A percentile compares a stretch with the other conserved stretches of the same genome.
phyloP scores from a whole-genome alignment of 2,113 vertebrate species.

The Entosphenus tridentatus region DNA sequence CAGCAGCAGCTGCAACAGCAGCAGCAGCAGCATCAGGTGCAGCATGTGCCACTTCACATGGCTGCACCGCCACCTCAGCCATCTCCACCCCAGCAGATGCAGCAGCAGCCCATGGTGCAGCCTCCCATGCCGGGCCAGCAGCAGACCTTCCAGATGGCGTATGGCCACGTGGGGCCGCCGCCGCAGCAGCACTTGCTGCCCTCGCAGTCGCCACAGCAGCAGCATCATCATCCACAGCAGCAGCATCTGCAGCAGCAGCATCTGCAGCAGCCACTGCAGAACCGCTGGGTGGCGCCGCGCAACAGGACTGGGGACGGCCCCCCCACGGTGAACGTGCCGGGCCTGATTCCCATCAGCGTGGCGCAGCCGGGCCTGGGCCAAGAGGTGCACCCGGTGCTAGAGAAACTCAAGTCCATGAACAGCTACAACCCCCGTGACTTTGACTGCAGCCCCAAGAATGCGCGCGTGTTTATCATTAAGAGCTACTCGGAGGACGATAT shows the following conservation, averaged over 20 bases:
- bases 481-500: constrained; percentile 94
- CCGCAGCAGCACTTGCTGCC: not conserved
- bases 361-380: constrained; percentile 33
- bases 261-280: constrained; percentile 1
- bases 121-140: constrained; percentile 16
- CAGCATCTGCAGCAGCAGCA: constrained; percentile 24
- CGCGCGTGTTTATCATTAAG: constrained; percentile 89
- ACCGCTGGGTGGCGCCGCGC: not conserved
- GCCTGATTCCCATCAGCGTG: constrained; percentile 11
- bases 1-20: constrained; percentile 50
- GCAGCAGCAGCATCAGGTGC: constrained; percentile 48
- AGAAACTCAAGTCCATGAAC: constrained; percentile 76
- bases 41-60: constrained; percentile 46
- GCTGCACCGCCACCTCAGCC: constrained; percentile 77
- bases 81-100: constrained; percentile 43
- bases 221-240: constrained; percentile 20
- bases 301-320: not conserved
- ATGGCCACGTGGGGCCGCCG: constrained; percentile 27
- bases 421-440: constrained; percentile 95
- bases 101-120: constrained; percentile 2
- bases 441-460: constrained; percentile 78
- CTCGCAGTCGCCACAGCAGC: not conserved
- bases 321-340: constrained; percentile 23
- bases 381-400: constrained; percentile 71
- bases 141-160: constrained; percentile 19